phyloP scores from a whole-genome alignment of 2,113 vertebrate species.

The Chamaetylas fuelleborni region DNA sequence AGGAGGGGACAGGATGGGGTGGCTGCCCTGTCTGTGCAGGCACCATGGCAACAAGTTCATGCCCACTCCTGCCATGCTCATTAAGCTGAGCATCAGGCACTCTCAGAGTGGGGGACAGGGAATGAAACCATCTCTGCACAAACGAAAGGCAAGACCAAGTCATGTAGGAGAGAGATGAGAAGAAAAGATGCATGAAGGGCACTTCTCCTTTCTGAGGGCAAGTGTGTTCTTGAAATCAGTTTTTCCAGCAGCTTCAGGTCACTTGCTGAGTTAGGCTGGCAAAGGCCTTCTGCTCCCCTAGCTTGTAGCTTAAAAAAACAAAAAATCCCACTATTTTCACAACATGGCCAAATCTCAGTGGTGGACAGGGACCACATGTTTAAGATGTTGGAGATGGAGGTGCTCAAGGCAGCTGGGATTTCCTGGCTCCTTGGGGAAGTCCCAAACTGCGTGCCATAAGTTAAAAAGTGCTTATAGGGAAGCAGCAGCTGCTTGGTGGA shows the following conservation, averaged over 20 bases:
- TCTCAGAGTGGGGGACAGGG: neutral
- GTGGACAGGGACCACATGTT: neutral
- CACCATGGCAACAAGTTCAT: neutral
- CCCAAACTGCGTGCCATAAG: neutral
- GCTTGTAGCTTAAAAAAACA: neutral
- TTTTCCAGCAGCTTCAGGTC: neutral
- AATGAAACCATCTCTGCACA: neutral
- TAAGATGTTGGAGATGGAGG: neutral
- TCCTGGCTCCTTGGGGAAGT: neutral
- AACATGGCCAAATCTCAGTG: neutral
- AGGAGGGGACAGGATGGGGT: neutral
- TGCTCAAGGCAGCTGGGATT: neutral
- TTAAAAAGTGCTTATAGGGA: neutral
- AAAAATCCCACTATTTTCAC: neutral
- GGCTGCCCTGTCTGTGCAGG: neutral
- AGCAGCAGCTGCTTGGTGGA: neutral
- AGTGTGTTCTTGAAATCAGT: neutral
- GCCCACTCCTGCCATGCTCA: neutral
- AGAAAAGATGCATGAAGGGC: neutral
- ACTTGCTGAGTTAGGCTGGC: neutral
- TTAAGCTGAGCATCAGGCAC: neutral
- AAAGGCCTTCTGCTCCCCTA: neutral
- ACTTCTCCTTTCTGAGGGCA: neutral
- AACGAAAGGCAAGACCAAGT: neutral
- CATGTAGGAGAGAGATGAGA: neutral